Conservation (phyloP, 2,797 vertebrate species). For the Myoxocephalus aenaeus region DNA sequence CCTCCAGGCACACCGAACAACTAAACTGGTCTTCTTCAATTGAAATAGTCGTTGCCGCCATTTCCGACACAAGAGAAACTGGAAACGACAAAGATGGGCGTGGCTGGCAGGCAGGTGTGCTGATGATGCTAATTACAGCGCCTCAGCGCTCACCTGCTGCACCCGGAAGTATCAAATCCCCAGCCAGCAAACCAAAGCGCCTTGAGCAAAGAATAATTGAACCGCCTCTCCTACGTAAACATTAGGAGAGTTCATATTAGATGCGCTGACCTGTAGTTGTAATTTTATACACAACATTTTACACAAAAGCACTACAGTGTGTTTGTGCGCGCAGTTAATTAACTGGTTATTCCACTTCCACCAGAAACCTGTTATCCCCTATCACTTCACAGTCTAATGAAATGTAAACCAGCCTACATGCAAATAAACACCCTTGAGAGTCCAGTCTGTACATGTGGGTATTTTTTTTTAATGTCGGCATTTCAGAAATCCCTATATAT, state of each 20-base stretch:
- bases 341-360: conserved; percentile 16
- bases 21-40: conserved; percentile 83
- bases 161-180: conserved; percentile 66
- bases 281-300: background rate
- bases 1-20: conserved; percentile 82
- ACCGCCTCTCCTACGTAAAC: background rate
- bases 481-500: conserved; percentile 35
- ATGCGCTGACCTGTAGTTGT: background rate
- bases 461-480: conserved; percentile 61
- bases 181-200: conserved; percentile 8
- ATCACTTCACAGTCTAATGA: conserved; percentile 8
- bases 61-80: conserved; percentile 37
- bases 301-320: conserved; percentile 9
- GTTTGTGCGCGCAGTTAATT: background rate
- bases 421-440: conserved; percentile 19
- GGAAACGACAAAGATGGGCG: conserved; percentile 39
- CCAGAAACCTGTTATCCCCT: background rate
- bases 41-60: conserved; percentile 81
- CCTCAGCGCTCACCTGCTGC: conserved; percentile 68
- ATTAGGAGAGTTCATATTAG: background rate
- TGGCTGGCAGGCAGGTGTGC: conserved; percentile 59
- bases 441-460: background rate
- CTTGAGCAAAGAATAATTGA: background rate
- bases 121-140: conserved; percentile 39
- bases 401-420: background rate